Evolutionary conservation across 1,140 invertebrate genomes (phyloP).

Genomic region (Acromyrmex echinatior): DNA sequence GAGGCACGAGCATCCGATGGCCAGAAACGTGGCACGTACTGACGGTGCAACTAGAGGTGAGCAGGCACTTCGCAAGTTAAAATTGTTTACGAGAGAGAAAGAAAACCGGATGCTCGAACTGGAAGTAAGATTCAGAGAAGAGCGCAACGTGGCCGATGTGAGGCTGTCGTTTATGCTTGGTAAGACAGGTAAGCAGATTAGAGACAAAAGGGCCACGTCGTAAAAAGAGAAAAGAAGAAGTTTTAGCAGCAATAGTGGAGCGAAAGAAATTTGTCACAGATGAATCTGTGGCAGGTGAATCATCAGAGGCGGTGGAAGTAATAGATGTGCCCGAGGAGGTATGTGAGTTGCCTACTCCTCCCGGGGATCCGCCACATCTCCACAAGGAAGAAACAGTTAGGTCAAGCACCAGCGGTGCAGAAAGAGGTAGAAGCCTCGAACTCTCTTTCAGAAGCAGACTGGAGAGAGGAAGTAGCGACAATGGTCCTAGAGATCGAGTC

Average conservation of each 20-base stretch:
- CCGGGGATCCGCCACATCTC: neutral
- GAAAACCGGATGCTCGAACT: neutral
- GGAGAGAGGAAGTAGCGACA: neutral
- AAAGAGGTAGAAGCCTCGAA: too few relatives aligned
- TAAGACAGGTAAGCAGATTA: neutral
- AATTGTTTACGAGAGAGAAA: neutral
- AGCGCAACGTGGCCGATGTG: neutral
- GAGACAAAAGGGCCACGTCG: neutral
- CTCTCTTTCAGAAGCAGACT: neutral
- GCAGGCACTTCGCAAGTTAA: too few relatives aligned
- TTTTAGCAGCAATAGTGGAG: too few relatives aligned
- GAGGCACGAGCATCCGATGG: neutral
- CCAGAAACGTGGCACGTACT: neutral
- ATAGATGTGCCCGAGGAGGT: neutral
- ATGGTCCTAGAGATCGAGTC: neutral
- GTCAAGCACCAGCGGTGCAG: too few relatives aligned
- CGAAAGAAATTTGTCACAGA: neutral
- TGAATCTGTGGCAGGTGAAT: neutral
- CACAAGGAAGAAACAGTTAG: rapidly evolving
- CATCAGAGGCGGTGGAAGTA: neutral
- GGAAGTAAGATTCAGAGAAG: neutral
- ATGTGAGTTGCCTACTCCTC: neutral
- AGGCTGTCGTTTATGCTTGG: neutral
- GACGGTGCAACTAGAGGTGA: neutral
- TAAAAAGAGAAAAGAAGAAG: too few relatives aligned